Conservation (phyloP, 2,797 vertebrate species). For the Lindbergichthys nudifrons region DNA sequence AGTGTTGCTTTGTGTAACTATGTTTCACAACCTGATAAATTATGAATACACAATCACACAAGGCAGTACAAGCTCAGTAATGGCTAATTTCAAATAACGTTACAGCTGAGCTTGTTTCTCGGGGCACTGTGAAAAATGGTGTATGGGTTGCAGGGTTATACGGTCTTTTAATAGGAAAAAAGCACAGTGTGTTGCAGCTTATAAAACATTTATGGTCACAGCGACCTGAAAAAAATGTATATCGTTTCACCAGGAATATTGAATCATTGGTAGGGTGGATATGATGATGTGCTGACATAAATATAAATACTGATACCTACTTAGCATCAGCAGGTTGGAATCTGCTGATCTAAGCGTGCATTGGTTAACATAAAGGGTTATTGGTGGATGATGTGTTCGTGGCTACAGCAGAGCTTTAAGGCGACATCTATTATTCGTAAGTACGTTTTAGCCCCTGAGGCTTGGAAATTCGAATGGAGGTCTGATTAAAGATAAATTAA, state of each 20-base stretch:
- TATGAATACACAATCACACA: constrained; percentile 12
- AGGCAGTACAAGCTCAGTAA: neutral
- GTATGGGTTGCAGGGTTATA: constrained; percentile 22
- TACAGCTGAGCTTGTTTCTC: constrained; percentile 13
- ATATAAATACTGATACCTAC: constrained; percentile 47
- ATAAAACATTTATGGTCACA: constrained; percentile 49
- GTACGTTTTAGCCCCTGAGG: constrained; percentile 34
- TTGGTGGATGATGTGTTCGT: constrained; percentile 13
- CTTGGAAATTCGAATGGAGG: constrained; percentile 38
- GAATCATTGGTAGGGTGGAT: constrained; percentile 18
- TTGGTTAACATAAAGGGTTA: constrained; percentile 15
- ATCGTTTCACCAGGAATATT: constrained; percentile 34
- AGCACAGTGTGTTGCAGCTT: constrained; percentile 20
- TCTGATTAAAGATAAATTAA: constrained; percentile 67
- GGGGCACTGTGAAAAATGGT: constrained; percentile 11
- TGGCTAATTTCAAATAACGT: neutral
- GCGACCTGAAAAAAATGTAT: constrained; percentile 28
- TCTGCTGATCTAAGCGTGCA: constrained; percentile 48
- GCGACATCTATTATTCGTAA: constrained; percentile 36
- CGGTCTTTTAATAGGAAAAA: constrained; percentile 41
- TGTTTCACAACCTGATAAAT: constrained; percentile 14
- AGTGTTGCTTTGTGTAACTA: neutral
- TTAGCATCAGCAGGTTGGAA: constrained; percentile 41
- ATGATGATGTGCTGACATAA: constrained; percentile 38
- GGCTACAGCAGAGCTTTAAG: constrained; percentile 26